Base-by-base conservation (phyloP, 2,888 invertebrate species). In the Parnassius glacialis region DNA sequence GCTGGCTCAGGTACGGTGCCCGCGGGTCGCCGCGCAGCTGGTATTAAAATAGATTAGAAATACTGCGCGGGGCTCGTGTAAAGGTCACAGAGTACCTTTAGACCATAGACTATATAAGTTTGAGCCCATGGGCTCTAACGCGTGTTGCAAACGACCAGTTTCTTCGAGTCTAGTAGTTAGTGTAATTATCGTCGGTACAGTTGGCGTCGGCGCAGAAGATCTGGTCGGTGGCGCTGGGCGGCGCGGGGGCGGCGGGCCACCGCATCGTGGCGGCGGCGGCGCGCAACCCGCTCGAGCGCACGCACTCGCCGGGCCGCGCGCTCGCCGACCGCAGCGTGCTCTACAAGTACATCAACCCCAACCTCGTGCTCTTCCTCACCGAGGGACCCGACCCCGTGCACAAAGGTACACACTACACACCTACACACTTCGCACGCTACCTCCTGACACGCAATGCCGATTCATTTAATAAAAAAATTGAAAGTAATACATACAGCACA, bases 311-410 rank as follows among this genome's bases (percentile, higher is more conserved):
- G 80, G 99, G 99, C 34, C 94, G 98, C 69, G 99, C 99, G 57
- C 92, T 99, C 69, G 96, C 96, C 45, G 99, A 99, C 92, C 94
- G 99, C 67, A 97, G 97, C 72, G 99, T 99, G 59, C 94, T 99
- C 47, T 99, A 99, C 92, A 99, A 99, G 88, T 99, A 99, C 85
- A 94, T 97, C 71, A 99, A 99, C 93, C 99, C 99, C 42, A 99
- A 99, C 91, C 92, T 99, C 68, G 94, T 98, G 66, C 97, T 97
- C 12, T 93, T 98, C 66, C 93, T 96, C 41, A 96, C 97, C 0
- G 94, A 96, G 77, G 95, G 95, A 43, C 93, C 94, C 13, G 96
- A 97, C 76, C 92, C 93, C 10, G 81, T 94, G 58, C 95, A 96
- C 72, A 97, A 96, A 92, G 94, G 96, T 96, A 81, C 75, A 55